Evolutionary conservation across 2,113 vertebrate genomes (phyloP), one percentile per base, ranked within the genome.

Genomic region (Lutjanus erythropterus): DNA sequence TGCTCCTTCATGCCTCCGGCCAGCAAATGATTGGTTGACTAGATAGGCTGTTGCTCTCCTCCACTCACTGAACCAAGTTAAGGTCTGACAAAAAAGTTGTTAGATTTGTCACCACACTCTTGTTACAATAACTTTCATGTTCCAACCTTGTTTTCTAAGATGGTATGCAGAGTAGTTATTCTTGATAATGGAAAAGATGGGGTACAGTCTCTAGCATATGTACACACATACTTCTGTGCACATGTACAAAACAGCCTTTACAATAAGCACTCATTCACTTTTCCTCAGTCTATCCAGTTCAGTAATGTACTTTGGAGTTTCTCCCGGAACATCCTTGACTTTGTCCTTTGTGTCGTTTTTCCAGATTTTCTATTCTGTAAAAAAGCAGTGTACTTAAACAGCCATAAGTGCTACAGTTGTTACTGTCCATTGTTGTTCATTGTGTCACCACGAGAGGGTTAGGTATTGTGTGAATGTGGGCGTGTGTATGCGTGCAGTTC

Each of bases 401-500:
- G 19, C 12, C 44, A 15, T 19, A 5, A 49, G 37, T 31, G n/a
- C 21, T 31, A 23, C 59, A 37, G 6, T 71, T 70, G 60, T 71
- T 12, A 2, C 39, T 14, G 14, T 39, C 53, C 58, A 62, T 18
- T 73, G 58, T 55, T 58, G 35, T 53, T 78, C 29, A 35, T 33
- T 31, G 71, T 61, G 7, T 65, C 12, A 53, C 23, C 53, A 68
- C 14, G 6, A 80, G 9, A 18, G 12, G 60, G 27, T 82, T 50
- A 52, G 64, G 70, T 79, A 44, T 33, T 66, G 42, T 60, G 70
- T 88, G 58, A 15, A 23, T 35, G 78, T 64, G 71, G 50, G 77
- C 10, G 19, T 35, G 31, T n/a, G 31, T 60, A 5, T 44, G 10
- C 9, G 7, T 50, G 69, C 35, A 25, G 37, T 44, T 79, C 53